Evolutionary conservation across 2,888 invertebrate genomes (phyloP).

Genomic region (Archips xylosteana): DNA sequence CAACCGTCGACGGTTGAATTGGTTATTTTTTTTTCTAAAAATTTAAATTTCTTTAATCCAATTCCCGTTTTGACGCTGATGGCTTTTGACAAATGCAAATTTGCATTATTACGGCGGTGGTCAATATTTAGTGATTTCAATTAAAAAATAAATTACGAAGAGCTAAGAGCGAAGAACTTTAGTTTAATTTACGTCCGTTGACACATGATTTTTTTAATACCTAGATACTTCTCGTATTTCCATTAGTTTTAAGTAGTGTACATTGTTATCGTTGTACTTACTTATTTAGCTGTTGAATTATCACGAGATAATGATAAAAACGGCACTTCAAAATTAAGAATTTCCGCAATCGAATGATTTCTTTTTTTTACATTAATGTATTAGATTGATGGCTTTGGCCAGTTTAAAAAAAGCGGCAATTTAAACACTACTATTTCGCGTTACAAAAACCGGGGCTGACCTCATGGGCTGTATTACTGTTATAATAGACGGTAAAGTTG

Average conservation of each 20-base stretch:
- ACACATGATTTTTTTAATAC: too few relatives aligned
- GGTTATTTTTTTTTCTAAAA: constrained; percentile 34
- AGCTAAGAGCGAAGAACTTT: too few relatives aligned
- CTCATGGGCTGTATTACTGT: constrained; percentile 26
- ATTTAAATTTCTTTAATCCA: constrained; percentile 15
- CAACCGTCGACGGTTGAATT: constrained; percentile 55
- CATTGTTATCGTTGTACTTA: too few relatives aligned
- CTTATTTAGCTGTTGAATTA: neutral
- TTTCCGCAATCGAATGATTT: constrained; percentile 1
- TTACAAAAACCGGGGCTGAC: constrained; percentile 10
- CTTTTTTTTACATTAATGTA: neutral
- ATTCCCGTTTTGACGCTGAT: constrained; percentile 16
- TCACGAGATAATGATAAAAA: neutral
- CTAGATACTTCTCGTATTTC: too few relatives aligned
- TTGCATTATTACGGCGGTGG: constrained; percentile 13
- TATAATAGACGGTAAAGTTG: constrained; percentile 32
- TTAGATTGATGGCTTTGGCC: constrained; percentile 1
- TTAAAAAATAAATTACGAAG: neutral
- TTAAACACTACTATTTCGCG: constrained; percentile 20
- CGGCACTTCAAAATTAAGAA: neutral
- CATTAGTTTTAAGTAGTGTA: too few relatives aligned
- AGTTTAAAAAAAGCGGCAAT: constrained; percentile 1
- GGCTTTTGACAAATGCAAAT: constrained; percentile 39
- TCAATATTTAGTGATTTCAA: constrained; percentile 7
- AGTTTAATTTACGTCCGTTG: too few relatives aligned